Evolutionary conservation across 2,797 vertebrate species (phyloP), one percentile per base, ranked within the genome.

Genomic region (Yasuhikotakia modesta): DNA sequence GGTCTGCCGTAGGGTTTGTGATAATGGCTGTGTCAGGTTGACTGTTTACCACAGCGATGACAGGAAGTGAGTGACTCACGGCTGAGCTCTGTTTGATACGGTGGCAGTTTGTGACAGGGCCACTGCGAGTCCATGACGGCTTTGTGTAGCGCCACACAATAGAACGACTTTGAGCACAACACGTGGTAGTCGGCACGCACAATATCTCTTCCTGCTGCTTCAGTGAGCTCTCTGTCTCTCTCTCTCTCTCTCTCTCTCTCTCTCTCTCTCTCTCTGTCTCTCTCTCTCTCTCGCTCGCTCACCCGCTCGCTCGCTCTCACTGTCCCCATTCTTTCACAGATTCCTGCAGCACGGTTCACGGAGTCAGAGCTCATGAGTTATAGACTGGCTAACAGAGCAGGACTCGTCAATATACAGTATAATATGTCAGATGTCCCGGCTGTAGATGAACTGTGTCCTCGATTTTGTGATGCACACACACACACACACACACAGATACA

Each of bases 1-100:
- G 55, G n/a, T 57, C 60, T 1, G 45, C 71, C 63, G 6, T 22
- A 22, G 17, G 55, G 17, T 60, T 48, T 30, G 10, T 22, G 32
- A 16, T 16, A 11, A 43, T 45, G 52, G 21, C 45, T 10, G 39
- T 52, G 67, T 69, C 66, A 14, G 16, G 45, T 50, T 50, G 39
- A 19, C 67, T 46, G 21, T 72, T 72, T 27, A 53, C 19, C 2
- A 45, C 22, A 14, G 19, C 5, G n/a, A 24, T 72, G 70, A 58
- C 70, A 58, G 19, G 21, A 35, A 58, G 19, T 71, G 53, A 71
- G 43, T 45, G 70, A 72, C 35, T 60, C 60, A 45, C 55, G 19
- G 55, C 55, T 55, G 53, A 58, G 30, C 32, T 12, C 39, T 43
- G 39, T 16, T 32, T 65, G 35, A n/a, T 46, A 14, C 24, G 17